phyloP scores from a whole-genome alignment of 2,888 invertebrate species.

The Digitonthophagus gazella region DNA sequence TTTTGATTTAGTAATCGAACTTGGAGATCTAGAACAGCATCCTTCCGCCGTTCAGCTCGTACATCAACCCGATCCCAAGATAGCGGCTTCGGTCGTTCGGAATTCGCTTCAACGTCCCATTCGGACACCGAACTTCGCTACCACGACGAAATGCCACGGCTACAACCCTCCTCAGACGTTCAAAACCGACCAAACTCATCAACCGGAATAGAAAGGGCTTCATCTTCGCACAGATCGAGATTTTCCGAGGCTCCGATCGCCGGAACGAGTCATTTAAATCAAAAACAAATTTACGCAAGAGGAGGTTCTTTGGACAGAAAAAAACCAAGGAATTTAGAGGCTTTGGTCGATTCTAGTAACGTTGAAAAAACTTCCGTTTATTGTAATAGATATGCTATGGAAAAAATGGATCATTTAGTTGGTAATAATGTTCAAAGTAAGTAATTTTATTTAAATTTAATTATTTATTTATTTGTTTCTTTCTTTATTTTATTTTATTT shows the following conservation, averaged over 20 bases:
- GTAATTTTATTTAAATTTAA: too few species aligned
- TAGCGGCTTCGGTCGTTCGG: slow-evolving; percentile 59
- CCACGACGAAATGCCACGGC: slow-evolving; percentile 39
- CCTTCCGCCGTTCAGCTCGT: slow-evolving; percentile 59
- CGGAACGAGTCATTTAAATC: slow-evolving; percentile 18
- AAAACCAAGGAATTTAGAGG: slow-evolving; percentile 38
- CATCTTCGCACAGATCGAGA: slow-evolving; percentile 46
- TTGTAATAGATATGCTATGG: slow-evolving; percentile 69
- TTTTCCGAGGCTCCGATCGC: slow-evolving; percentile 43
- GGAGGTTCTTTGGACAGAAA: slow-evolving; percentile 47
- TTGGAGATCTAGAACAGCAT: slow-evolving; percentile 54
- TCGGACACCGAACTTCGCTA: slow-evolving; percentile 72
- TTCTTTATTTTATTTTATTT: neutral
- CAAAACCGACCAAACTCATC: slow-evolving; percentile 31
- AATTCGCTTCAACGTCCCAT: slow-evolving; percentile 62
- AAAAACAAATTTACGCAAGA: slow-evolving; percentile 29
- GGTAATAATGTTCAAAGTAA: slow-evolving; percentile 44
- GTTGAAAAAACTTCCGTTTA: slow-evolving; percentile 61
- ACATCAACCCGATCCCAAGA: slow-evolving; percentile 63
- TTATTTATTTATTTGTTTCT: too few species aligned
- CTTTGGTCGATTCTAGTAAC: slow-evolving; percentile 45
- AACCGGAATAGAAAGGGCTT: slow-evolving; percentile 33
- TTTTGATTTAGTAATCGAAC: slow-evolving; percentile 39
- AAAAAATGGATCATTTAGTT: slow-evolving; percentile 47
- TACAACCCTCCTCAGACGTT: slow-evolving; percentile 30